A percentile compares a stretch with the other conserved stretches of the same genome.
phyloP scores from a whole-genome alignment of 1,140 invertebrate genomes.

The Sitophilus oryzae region DNA sequence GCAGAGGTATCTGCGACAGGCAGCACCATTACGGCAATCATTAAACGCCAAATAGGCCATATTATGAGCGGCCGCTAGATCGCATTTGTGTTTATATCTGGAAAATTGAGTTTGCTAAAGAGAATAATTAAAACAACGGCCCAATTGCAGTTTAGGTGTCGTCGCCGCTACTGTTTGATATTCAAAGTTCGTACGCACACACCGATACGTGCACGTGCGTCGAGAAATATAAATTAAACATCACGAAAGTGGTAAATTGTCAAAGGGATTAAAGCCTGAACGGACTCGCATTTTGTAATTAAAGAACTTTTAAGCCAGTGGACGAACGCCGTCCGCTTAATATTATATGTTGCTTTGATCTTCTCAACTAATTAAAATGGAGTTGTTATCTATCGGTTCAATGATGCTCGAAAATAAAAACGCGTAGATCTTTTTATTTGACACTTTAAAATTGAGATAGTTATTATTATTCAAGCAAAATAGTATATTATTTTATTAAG shows the following conservation, averaged over 20 bases:
- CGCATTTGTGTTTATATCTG: conserved; percentile 11
- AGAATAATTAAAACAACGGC: conserved; percentile 3
- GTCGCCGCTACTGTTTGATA: not conserved
- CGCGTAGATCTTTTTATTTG: not conserved
- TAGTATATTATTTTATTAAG: not conserved
- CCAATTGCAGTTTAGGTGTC: not conserved
- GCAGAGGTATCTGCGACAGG: no score
- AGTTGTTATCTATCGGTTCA: not conserved
- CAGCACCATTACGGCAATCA: no score
- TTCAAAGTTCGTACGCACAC: conserved; percentile 1
- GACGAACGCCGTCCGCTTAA: no score
- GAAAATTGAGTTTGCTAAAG: conserved; percentile 7
- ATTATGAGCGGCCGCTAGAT: not conserved
- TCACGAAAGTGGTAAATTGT: conserved; percentile 4
- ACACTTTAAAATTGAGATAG: not conserved
- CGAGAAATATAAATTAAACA: conserved; percentile 2
- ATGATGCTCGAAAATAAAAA: not conserved
- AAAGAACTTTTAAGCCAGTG: not conserved
- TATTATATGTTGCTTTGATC: not conserved
- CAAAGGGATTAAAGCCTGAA: not conserved
- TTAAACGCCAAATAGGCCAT: not conserved
- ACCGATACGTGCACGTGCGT: no score
- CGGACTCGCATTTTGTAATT: not conserved
- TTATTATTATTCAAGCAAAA: not conserved
- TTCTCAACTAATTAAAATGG: not conserved